These are phyloP conservation scores for Tetranychus cinnabarinus DNA, from an alignment of 1,140 invertebrate species.

Conservation along the genomic window DNA sequence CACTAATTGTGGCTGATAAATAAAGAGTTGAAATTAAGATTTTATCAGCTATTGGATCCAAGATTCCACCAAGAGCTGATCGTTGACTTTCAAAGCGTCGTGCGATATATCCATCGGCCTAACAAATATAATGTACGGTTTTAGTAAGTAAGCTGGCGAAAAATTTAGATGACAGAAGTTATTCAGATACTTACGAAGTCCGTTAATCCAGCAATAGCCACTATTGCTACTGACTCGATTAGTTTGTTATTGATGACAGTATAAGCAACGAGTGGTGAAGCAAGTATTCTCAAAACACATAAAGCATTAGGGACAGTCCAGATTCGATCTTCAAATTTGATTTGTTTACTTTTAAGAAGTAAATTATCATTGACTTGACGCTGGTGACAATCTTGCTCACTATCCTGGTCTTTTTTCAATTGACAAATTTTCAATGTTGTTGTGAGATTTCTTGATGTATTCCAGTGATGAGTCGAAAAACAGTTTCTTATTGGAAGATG, in stretches of 20 bases:
- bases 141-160: no score
- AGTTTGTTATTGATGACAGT: constrained; percentile 51
- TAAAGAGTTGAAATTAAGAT: constrained; percentile 68
- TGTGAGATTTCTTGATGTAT: no score
- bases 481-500: no score
- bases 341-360: no score
- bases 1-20: constrained; percentile 54
- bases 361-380: no score
- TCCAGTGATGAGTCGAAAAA: no score
- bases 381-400: no score
- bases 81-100: constrained; percentile 68
- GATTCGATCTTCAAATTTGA: constrained; percentile 41
- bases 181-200: constrained; percentile 37
- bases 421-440: no score
- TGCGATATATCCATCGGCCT: constrained; percentile 89
- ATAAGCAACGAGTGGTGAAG: constrained; percentile 65
- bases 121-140: constrained; percentile 12
- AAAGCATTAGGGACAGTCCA: constrained; percentile 77
- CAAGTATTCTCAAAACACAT: constrained; percentile 51
- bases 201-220: constrained; percentile 50
- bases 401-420: no score
- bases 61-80: constrained; percentile 69
- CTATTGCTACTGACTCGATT: constrained; percentile 39
- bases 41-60: constrained; percentile 97
- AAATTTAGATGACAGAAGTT: no score